Base-by-base conservation (phyloP, 2,797 vertebrate species). In the Leontopithecus rosalia region DNA sequence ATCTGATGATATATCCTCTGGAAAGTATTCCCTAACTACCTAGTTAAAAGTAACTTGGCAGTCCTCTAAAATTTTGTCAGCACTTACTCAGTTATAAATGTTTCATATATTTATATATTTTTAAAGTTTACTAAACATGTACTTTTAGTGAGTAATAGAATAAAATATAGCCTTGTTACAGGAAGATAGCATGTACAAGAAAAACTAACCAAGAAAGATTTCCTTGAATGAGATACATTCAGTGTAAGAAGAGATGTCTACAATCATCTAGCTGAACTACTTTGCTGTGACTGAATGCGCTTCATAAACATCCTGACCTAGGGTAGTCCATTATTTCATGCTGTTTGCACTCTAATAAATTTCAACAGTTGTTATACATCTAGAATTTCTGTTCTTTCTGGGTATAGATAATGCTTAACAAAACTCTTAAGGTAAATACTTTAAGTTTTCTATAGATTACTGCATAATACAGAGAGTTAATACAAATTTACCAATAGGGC, bases 391-490 rank as follows among this genome's bases (percentile, higher is more conserved):
- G 2, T 95, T 64, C 22, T 11, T 30, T 46, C 9, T 77, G 26
- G 39, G 50, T 79, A 94, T 95, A 92, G 24, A 85, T 11, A 39
- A 80, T 64, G 36, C 3, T 82, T 94, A 90, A 72, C 7, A 93
- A 64, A 64, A 17, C 14, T 64, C 61, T 46, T 46, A 64, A 15
- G 15, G 17, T 33, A 64, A 64, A 80, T 58, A 55, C 24, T 93
- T 97, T 83, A 87, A 28, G 91, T 88, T 96, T 84, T 61, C 64
- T 67, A 30, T n/a, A 96, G n/a, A 64, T 67, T 86, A 14, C n/a
- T 76, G 4, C 2, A 83, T n/a, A 36, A 91, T 91, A 93, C 14
- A 94, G 57, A 48, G 55, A 61, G 2, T 17, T 91, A 86, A 88
- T n/a, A 89, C 85, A 89, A 86, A 72, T 46, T 94, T 73, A 61